Base-by-base conservation (phyloP, 1,140 invertebrate species). In the Hyles vespertilio region DNA sequence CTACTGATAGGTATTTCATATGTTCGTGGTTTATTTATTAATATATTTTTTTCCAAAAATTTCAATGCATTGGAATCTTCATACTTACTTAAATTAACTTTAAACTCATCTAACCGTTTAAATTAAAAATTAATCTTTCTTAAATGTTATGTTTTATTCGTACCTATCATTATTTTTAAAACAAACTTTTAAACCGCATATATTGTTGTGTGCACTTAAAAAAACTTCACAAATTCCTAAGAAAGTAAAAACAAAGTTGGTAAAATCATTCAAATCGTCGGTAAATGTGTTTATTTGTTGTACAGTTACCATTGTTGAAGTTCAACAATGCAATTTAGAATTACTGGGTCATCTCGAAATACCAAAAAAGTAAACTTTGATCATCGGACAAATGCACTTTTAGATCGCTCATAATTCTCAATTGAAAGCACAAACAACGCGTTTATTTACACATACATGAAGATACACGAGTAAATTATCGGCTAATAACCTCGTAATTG, bases 271-370 rank as follows among this genome's bases (percentile, higher is more conserved):
- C 22, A 54, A 54, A 6, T 32, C n/a, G 36, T 45, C 7, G 10
- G 32, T 44, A 8, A 44, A 54, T 54, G 40, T 6, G 34, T n/a
- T 57, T 58, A 47, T 62, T 60, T 43, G 47, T 43, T 36, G 36
- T 63, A 56, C 51, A 61, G 51, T 67, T 61, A 62, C 49, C 57
- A 58, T 58, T 45, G 63, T 61, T 60, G 58, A 69, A 72, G 61
- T 58, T 56, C 22, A 66, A 58, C 49, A 58, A 63, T 63, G 67
- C 75, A 56, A 59, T 60, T 51, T 47, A 51, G 51, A 60, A 62
- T 51, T 61, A 63, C 55, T 59, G 55, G 65, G 65, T 68, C 66
- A 68, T 64, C 49, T 11, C 50, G 33, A 43, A 34, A 34, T 10
- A 59, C 22, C 36, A 57, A 56, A 63, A 63, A 63, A 63, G 46